Evolutionary conservation across 2,797 vertebrate genomes (phyloP), one percentile per base, ranked within the genome.

Genomic region (Microctenopoma stevenorrisi): DNA sequence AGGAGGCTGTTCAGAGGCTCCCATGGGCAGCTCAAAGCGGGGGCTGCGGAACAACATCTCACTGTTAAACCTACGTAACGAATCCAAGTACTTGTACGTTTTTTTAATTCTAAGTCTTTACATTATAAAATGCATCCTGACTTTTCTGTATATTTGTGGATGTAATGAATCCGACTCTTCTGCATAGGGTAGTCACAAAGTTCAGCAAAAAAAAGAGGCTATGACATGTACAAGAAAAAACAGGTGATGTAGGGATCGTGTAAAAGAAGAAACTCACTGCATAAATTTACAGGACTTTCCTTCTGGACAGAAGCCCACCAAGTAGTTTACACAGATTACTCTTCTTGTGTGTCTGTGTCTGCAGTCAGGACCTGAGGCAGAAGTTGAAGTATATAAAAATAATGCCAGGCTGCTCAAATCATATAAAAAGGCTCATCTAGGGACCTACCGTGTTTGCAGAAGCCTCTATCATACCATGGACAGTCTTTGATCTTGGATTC

Each of bases 401-500:
- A 2, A 16, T 2, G 7, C 2, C 3, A 7, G 16, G 15, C 16
- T n/a, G 5, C 9, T 43, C 3, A 46, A 11, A 63, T 44, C 12
- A 3, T 7, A 2, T n/a, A 46, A 46, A 7, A 11, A 9, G 7
- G n/a, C 11, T 13, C 1, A 1, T n/a, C 5, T 6, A 4, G 35
- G 12, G 26, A 67, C 89, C 52, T 93, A 99, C 98, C 98, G 0
- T 98, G 98, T 90, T 99, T 99, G 86, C 98, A 99, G 94, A 99
- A 99, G 63, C 98, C 98, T 67, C 98, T 90, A 87, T 99, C 98
- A n/a, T 99, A 99, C 98, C 98, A 99, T 46, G 98, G 98, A 85
- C 98, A 99, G 88, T 99, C 98, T 94, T 99, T 99, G 88, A 99
- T 99, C 94, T 99, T 99, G 28, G 97, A 99, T 79, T 99, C 97